These are phyloP conservation scores for Galaxias olidus DNA, from an alignment of 2,797 vertebrate species.

Conservation along the genomic window DNA sequence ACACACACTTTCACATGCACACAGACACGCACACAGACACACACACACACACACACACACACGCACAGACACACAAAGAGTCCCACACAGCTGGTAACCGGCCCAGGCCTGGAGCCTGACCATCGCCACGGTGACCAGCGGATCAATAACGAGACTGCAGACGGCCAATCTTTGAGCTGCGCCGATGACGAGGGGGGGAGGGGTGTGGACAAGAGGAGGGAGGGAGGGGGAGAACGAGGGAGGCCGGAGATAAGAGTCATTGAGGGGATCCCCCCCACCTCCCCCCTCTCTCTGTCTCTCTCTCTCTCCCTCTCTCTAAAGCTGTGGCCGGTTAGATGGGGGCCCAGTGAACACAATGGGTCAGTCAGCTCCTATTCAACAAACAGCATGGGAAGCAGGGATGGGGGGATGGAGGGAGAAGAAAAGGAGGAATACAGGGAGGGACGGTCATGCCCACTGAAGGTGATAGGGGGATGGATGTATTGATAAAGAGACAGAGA, in stretches of 20 bases:
- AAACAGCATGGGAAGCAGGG: neutral
- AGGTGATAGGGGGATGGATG: conserved; percentile 16
- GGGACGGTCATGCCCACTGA: conserved; percentile 13
- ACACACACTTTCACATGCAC: conserved; percentile 12
- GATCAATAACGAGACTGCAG: conserved; percentile 68
- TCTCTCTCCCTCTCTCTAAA: conserved; percentile 46
- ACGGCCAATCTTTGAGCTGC: conserved; percentile 53
- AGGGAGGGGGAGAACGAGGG: conserved; percentile 38
- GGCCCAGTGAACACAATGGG: conserved; percentile 52
- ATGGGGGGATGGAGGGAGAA: conserved; percentile 29
- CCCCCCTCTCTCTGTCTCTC: too few species aligned
- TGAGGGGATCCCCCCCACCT: conserved; percentile 46
- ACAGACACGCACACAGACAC: conserved; percentile 17
- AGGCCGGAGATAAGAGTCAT: conserved; percentile 9
- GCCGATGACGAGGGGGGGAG: neutral
- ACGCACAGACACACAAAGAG: conserved; percentile 36
- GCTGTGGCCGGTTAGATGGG: conserved; percentile 63
- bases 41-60: conserved; percentile 23
- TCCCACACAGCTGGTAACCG: conserved; percentile 64
- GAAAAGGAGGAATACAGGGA: conserved; percentile 1
- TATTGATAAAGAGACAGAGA: conserved; percentile 4
- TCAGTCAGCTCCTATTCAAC: conserved; percentile 53
- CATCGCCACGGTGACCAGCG: conserved; percentile 64
- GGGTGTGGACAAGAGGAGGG: conserved; percentile 11
- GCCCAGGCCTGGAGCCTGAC: conserved; percentile 58